Evolutionary conservation across 2,888 invertebrate species (phyloP), one percentile per base, ranked within the genome.

Genomic region (Antheraea assamensis): DNA sequence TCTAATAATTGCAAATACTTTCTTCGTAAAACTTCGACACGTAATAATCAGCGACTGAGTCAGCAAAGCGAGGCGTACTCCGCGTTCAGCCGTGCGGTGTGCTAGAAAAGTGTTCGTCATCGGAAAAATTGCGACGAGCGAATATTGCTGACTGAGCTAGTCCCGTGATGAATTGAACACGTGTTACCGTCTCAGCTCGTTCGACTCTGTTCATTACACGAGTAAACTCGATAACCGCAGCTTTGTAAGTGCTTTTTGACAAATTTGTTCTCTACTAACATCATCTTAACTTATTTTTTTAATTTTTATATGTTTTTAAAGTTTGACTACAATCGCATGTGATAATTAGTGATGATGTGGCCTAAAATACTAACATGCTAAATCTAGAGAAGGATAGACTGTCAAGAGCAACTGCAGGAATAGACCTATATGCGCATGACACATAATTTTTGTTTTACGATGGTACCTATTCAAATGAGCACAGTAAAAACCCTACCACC

Each of bases 91-190:
- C 77, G 75, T 76, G 78, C 74, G 82, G 80, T 73, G 77, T 76
- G 80, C 80, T 81, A 77, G 74, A 80, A 88, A 89, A 89, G 82
- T 86, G 87, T 86, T 87, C 81, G 89, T 89, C 90, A 90, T 89
- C 85, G 86, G 83, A 88, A 89, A 89, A 87, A 88, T 85, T 85
- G 85, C 85, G 76, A 75, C 76, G 72, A 75, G 77, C 72, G 74
- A 79, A 82, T 80, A 79, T 79, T 82, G 87, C 84, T 83, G 84
- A 83, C 77, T 75, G 76, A 78, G 77, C 76, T 75, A 71, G 75
- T 72, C 52, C 78, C 77, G 78, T 83, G 84, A 85, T 86, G 85
- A 87, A 82, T 79, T 74, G 79, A 75, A 82, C 80, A 79, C 80
- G 78, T 78, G 75, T 72, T 75, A 75, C 77, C 71, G 74, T 47